Evolutionary conservation across 2,888 invertebrate species (phyloP).

Genomic region (Machimus rusticus): DNA sequence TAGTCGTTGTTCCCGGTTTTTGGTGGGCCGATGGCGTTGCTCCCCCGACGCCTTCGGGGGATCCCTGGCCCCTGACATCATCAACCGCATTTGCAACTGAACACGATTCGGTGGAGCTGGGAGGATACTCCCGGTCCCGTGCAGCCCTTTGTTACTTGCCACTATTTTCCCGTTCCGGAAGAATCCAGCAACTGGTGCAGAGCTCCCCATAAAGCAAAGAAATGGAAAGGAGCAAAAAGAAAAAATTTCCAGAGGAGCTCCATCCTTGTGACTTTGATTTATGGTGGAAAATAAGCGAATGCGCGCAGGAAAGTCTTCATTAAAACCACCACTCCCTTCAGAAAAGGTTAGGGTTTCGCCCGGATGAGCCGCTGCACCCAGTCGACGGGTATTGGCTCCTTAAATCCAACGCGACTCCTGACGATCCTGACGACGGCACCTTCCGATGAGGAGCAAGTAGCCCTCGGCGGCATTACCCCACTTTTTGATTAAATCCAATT

Average conservation of each 20-base stretch:
- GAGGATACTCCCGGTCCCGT: not conserved
- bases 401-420: not conserved
- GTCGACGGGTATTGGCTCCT: not conserved
- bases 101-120: not conserved
- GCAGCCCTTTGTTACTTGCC: slow-evolving; percentile 1
- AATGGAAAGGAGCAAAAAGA: not conserved
- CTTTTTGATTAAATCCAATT: slow-evolving; percentile 15
- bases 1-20: not conserved
- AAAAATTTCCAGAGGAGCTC: not conserved
- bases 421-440: not conserved
- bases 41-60: not conserved
- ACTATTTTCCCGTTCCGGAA: not conserved
- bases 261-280: slow-evolving; percentile 22
- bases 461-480: not conserved
- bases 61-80: not conserved
- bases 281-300: slow-evolving; percentile 14
- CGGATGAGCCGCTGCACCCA: not conserved
- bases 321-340: not conserved
- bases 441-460: not conserved
- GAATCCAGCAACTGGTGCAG: slow-evolving; percentile 17
- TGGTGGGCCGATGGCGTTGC: not conserved
- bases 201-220: not conserved
- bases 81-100: not conserved
- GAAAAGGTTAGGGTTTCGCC: not conserved
- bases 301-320: slow-evolving; percentile 15